Conservation (phyloP, 2,888 invertebrate species). For the Eilema sororculum region DNA sequence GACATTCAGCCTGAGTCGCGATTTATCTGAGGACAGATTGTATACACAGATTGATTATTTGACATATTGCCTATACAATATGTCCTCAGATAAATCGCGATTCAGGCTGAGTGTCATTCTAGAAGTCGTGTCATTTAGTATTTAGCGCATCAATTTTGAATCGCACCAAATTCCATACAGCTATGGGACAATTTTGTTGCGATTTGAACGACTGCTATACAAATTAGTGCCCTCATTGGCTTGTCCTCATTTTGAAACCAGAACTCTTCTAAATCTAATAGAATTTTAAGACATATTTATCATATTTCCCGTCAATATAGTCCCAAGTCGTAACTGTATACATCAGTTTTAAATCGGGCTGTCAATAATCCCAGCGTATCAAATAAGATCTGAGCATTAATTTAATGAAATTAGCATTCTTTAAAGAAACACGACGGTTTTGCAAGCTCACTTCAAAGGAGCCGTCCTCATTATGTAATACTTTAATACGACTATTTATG, state of each 20-base stretch:
- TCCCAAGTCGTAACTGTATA: constrained; percentile 33
- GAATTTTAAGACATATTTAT: neutral
- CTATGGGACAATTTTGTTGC: too few relatives aligned
- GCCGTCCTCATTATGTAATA: constrained; percentile 56
- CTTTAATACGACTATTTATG: constrained; percentile 64
- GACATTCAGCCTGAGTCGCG: too few relatives aligned
- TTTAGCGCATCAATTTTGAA: too few relatives aligned
- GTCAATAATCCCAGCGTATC: constrained; percentile 55
- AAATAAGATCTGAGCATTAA: constrained; percentile 57
- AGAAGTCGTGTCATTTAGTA: too few relatives aligned
- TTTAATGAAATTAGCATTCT: constrained; percentile 67
- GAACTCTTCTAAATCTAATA: neutral
- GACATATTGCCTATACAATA: too few relatives aligned
- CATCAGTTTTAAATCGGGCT: constrained; percentile 40
- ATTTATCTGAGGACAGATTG: too few relatives aligned
- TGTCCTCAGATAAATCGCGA: too few relatives aligned
- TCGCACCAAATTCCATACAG: too few relatives aligned
- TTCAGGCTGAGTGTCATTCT: too few relatives aligned
- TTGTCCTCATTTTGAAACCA: too few relatives aligned
- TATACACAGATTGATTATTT: too few relatives aligned
- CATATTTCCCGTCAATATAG: constrained; percentile 36
- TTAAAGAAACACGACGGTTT: constrained; percentile 52
- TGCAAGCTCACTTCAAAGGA: constrained; percentile 54
- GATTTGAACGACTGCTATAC: too few relatives aligned
- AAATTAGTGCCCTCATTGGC: neutral